A percentile compares a stretch with the other conserved stretches of the same genome.
Evolutionary conservation across 2,797 vertebrate species (phyloP).

Genomic region (Lerista edwardsae): DNA sequence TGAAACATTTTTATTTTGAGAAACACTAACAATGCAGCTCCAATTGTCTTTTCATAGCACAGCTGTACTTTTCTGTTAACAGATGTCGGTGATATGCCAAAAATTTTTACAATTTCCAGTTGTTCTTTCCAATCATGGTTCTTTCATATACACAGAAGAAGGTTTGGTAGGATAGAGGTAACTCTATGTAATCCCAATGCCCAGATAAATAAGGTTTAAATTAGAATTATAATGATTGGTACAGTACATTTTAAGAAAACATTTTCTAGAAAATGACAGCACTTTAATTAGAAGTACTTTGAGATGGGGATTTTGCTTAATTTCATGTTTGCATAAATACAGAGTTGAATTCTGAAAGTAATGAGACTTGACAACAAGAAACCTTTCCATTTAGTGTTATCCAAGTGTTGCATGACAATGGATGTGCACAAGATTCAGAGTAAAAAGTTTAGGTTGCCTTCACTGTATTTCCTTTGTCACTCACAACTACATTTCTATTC

Average conservation of each 20-base stretch:
- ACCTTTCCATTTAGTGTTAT: not conserved
- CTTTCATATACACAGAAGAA: not conserved
- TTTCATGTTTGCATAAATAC: not conserved
- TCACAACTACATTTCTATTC: not conserved
- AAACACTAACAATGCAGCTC: not conserved
- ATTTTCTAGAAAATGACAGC: not conserved
- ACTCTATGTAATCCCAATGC: not conserved
- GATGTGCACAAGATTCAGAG: not conserved
- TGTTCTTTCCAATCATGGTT: constrained; percentile 6
- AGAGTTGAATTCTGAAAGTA: not conserved
- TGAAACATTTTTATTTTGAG: constrained; percentile 20
- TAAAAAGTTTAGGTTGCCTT: not conserved
- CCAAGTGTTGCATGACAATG: not conserved
- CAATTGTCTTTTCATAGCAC: constrained; percentile 3
- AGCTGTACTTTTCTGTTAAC: constrained; percentile 4
- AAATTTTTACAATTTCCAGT: constrained; percentile 9
- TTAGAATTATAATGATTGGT: not conserved
- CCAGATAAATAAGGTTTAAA: not conserved
- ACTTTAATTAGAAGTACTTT: not conserved
- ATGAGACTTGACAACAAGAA: not conserved
- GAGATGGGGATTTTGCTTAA: not conserved
- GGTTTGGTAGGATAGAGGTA: not conserved
- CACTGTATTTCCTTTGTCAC: not conserved
- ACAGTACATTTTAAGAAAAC: constrained; percentile 4
- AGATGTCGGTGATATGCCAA: constrained; percentile 1